A percentile compares a stretch with the other conserved stretches of the same genome.
phyloP scores from a whole-genome alignment of 2,797 vertebrate species.

The Spea hammondii region DNA sequence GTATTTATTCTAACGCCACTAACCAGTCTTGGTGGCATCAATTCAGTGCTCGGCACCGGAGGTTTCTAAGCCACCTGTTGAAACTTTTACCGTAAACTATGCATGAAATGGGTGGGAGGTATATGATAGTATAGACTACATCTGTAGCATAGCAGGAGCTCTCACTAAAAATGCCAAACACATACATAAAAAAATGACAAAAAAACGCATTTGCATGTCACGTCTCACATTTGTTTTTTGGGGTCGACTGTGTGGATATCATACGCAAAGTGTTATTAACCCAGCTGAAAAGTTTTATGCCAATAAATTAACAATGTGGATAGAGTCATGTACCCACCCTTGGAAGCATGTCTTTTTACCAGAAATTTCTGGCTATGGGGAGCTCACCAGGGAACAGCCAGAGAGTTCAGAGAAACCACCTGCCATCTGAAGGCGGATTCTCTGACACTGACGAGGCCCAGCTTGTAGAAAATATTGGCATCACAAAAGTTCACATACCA shows the following conservation, averaged over 20 bases:
- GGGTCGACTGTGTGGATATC: conserved; percentile 3
- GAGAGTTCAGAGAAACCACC: conserved; percentile 61
- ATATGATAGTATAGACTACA: not conserved
- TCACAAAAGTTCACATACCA: conserved; percentile 37
- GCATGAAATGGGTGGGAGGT: not conserved
- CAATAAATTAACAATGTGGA: conserved; percentile 28
- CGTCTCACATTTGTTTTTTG: conserved; percentile 22
- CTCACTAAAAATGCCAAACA: too few relatives aligned
- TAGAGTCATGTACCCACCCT: conserved; percentile 40
- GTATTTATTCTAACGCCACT: too few relatives aligned
- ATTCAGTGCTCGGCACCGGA: too few relatives aligned
- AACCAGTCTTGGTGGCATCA: too few relatives aligned
- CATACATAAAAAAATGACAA: not conserved
- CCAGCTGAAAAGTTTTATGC: conserved; percentile 31
- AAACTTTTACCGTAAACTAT: not conserved
- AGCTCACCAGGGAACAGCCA: conserved; percentile 31
- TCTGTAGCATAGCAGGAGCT: too few relatives aligned
- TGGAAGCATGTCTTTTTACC: conserved; percentile 56
- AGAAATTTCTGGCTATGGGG: conserved; percentile 35
- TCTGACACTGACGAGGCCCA: conserved; percentile 53
- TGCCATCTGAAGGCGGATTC: conserved; percentile 61
- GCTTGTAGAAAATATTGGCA: conserved; percentile 57
- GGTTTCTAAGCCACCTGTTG: too few relatives aligned
- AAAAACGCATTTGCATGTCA: not conserved
- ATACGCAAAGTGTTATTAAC: conserved; percentile 15